phyloP scores from a whole-genome alignment of 2,888 invertebrate genomes.

The Asteroscopus sphinx region DNA sequence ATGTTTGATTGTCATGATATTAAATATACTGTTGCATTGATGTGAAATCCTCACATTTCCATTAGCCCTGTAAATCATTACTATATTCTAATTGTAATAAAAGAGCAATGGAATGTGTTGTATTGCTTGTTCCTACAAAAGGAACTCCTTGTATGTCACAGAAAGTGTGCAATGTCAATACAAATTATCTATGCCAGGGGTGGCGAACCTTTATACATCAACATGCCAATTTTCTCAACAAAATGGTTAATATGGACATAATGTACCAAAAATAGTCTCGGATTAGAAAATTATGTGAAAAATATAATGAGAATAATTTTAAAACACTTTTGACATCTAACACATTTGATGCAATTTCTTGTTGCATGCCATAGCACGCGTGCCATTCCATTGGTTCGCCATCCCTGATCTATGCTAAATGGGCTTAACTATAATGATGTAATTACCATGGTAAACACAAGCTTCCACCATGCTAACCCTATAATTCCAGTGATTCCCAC shows the following conservation, averaged over 20 bases:
- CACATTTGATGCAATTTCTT: too few species aligned
- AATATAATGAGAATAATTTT: too few species aligned
- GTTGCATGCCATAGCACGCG: too few species aligned
- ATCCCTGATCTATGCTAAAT: conserved; percentile 50
- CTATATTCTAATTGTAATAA: conserved; percentile 13
- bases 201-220: too few species aligned
- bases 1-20: conserved; percentile 29
- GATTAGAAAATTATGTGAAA: too few species aligned
- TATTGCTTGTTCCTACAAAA: conserved; percentile 24
- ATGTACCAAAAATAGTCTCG: too few species aligned
- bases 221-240: too few species aligned
- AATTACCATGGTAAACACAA: conserved; percentile 44
- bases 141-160: conserved; percentile 29
- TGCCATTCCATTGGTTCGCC: too few species aligned
- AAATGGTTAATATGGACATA: too few species aligned
- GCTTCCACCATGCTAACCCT: conserved; percentile 60
- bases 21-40: conserved; percentile 15
- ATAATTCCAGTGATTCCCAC: conserved; percentile 37
- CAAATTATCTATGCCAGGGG: too few species aligned
- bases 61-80: conserved; percentile 11
- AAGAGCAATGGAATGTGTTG: conserved; percentile 21
- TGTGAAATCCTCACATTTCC: conserved; percentile 13
- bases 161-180: conserved; percentile 32
- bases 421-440: conserved; percentile 48
- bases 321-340: too few species aligned